Evolutionary conservation across 2,888 invertebrate genomes (phyloP).

Genomic region (Stictocephala bisonia): DNA sequence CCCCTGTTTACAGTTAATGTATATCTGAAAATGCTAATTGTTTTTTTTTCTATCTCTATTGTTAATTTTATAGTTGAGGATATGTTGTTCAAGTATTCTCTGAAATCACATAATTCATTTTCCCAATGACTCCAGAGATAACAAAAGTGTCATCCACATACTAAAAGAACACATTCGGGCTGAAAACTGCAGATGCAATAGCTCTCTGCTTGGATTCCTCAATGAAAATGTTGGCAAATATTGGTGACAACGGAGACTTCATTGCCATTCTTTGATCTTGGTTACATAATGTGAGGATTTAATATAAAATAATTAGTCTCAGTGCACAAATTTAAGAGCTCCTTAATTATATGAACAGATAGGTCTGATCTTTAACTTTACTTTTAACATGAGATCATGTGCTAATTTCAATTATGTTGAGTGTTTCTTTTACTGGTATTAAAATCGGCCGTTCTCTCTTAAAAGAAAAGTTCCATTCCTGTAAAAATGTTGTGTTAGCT

Average conservation of each 20-base stretch:
- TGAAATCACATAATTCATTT: not conserved
- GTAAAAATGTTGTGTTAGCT: no score
- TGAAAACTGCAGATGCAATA: not conserved
- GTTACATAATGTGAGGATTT: not conserved
- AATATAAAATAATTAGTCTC: not conserved
- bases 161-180: not conserved
- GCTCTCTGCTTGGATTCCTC: not conserved
- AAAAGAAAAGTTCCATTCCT: no score
- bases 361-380: not conserved
- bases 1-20: no score
- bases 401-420: no score
- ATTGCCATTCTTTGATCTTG: not conserved
- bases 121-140: not conserved
- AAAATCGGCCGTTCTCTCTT: no score
- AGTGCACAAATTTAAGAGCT: conserved; percentile 18
- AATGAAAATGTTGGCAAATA: not conserved
- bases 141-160: no score
- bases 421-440: no score
- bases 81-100: not conserved
- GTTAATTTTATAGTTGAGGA: not conserved
- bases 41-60: no score
- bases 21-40: no score
- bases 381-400: no score
- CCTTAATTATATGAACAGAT: not conserved
- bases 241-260: not conserved